These are phyloP conservation scores for Rotaria socialis DNA, from an alignment of 2,888 invertebrate genomes.

Conservation along the genomic window DNA sequence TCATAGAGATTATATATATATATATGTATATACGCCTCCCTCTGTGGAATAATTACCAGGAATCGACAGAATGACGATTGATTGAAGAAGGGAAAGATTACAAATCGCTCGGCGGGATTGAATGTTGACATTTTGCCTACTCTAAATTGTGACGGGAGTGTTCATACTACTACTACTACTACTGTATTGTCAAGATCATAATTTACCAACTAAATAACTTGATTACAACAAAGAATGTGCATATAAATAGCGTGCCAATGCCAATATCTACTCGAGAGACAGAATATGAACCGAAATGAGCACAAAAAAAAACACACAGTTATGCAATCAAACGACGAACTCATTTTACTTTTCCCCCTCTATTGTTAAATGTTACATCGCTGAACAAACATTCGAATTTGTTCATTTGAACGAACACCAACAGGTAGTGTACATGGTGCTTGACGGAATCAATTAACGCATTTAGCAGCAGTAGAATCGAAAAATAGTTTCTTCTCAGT, in stretches of 20 bases:
- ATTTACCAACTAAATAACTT: conserved; percentile 11
- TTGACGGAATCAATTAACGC: background rate
- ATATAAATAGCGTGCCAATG: background rate
- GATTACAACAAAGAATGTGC: background rate
- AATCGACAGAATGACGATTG: background rate
- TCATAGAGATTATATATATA: background rate
- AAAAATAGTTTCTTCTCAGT: background rate
- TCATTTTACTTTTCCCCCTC: background rate
- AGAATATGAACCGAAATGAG: background rate
- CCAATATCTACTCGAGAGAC: background rate
- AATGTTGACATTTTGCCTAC: background rate
- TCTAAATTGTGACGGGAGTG: background rate
- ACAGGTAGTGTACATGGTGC: background rate
- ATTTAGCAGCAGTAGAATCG: background rate
- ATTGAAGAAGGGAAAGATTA: background rate
- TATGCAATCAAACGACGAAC: background rate
- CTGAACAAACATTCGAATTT: background rate
- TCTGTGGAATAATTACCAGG: background rate
- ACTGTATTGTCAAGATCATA: background rate
- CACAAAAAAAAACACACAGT: background rate
- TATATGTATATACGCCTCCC: background rate
- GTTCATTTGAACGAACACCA: background rate
- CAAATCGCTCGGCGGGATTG: background rate
- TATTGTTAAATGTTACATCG: background rate
- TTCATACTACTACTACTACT: background rate